These are phyloP conservation scores for Nanger granti DNA, from an alignment of 2,113 vertebrate species.

Conservation along the genomic window DNA sequence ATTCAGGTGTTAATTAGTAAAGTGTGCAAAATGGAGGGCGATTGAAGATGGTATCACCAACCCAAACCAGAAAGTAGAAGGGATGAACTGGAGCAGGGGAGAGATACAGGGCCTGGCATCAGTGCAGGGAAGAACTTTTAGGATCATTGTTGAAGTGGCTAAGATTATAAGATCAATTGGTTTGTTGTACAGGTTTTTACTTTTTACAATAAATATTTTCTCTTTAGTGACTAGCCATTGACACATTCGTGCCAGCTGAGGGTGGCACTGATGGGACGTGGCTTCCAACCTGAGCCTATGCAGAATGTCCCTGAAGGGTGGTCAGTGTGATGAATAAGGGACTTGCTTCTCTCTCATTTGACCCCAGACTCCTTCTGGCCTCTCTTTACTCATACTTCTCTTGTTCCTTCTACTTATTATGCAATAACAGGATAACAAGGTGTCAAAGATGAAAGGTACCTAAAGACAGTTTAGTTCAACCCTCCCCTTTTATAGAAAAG, in stretches of 20 bases:
- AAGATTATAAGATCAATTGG: neutral
- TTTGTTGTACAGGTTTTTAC: neutral
- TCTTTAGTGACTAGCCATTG: neutral
- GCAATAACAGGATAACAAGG: neutral
- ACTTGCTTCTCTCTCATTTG: neutral
- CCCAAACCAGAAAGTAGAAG: neutral
- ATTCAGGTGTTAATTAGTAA: neutral
- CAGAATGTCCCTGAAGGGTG: neutral
- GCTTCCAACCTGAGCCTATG: neutral
- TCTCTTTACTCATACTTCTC: neutral
- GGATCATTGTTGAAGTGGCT: neutral
- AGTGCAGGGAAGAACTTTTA: neutral
- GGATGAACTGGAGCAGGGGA: neutral
- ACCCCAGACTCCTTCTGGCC: neutral
- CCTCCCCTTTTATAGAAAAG: neutral
- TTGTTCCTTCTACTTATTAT: neutral
- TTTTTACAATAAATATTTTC: neutral
- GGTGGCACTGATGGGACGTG: neutral
- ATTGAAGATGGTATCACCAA: neutral
- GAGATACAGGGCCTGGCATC: no score
- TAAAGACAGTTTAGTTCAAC: neutral
- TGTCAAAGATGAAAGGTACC: neutral
- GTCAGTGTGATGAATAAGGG: neutral
- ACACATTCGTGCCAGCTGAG: neutral
- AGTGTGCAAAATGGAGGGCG: neutral